These are phyloP conservation scores for Hybos culiciformis DNA, from an alignment of 2,888 invertebrate genomes.

Conservation along the genomic window DNA sequence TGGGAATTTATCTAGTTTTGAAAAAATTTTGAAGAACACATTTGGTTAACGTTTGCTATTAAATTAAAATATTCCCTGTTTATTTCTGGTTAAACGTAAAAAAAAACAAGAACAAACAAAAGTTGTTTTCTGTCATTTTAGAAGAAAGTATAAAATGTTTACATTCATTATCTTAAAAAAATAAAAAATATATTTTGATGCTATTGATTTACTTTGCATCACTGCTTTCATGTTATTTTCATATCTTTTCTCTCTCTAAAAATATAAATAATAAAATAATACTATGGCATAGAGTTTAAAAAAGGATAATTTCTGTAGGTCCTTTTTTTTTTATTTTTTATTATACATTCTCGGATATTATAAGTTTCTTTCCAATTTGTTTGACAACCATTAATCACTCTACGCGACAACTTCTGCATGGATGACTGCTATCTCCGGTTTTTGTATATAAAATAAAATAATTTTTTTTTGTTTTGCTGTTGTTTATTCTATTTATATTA, in stretches of 20 bases:
- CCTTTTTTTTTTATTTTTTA: not conserved
- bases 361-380: constrained; percentile 23
- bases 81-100: too few relatives aligned
- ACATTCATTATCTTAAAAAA: too few relatives aligned
- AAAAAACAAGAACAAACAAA: too few relatives aligned
- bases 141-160: too few relatives aligned
- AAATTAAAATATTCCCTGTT: too few relatives aligned
- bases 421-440: constrained; percentile 25
- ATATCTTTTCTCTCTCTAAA: not conserved
- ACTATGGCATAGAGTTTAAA: not conserved
- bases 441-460: not conserved
- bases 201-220: too few relatives aligned
- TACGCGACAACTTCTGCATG: constrained; percentile 27
- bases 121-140: too few relatives aligned
- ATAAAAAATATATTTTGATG: too few relatives aligned
- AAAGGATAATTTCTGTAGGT: not conserved
- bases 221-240: not conserved
- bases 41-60: too few relatives aligned
- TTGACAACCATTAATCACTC: constrained; percentile 31
- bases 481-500: too few relatives aligned
- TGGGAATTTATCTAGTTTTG: too few relatives aligned
- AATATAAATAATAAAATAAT: not conserved
- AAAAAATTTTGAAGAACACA: too few relatives aligned
- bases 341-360: not conserved
- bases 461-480: not conserved